Percentiles rank a stretch among this genome's conserved stretches.
These are phyloP conservation scores for Aptenodytes patagonicus DNA, from an alignment of 2,113 vertebrate genomes.

Conservation along the genomic window DNA sequence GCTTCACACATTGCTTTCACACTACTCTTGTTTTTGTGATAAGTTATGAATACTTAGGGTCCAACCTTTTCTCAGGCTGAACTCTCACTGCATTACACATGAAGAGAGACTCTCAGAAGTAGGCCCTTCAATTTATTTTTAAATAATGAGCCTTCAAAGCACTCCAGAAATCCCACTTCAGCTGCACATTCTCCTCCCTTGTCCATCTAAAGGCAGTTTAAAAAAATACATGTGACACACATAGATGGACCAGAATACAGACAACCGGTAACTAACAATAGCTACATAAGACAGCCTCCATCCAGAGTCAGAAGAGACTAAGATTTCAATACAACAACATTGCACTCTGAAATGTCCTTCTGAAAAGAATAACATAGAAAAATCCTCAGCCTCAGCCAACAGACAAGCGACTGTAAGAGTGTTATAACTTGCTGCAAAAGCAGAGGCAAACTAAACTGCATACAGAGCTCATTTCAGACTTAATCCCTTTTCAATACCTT, in stretches of 20 bases:
- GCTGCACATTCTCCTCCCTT: background rate
- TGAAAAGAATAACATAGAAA: background rate
- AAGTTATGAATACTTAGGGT: slow-evolving; percentile 18
- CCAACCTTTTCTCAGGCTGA: slow-evolving; percentile 35
- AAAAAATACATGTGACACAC: background rate
- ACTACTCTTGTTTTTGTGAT: background rate
- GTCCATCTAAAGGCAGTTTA: background rate
- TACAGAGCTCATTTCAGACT: background rate
- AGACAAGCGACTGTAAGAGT: background rate
- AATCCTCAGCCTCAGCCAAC: background rate
- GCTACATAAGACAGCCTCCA: background rate
- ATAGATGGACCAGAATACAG: background rate
- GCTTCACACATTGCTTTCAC: slow-evolving; percentile 45
- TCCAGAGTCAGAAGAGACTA: background rate
- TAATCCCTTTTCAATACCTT: background rate
- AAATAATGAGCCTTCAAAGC: background rate
- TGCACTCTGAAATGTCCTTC: background rate
- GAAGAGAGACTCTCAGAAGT: background rate
- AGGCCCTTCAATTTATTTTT: slow-evolving; percentile 24
- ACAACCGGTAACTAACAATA: background rate
- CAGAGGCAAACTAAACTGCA: background rate
- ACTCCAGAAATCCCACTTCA: background rate
- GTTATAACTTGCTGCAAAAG: background rate
- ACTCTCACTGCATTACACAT: slow-evolving; percentile 63
- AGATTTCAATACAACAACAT: background rate